Base-by-base conservation (phyloP, 2,888 invertebrate species). In the Cataglyphis albicans region DNA sequence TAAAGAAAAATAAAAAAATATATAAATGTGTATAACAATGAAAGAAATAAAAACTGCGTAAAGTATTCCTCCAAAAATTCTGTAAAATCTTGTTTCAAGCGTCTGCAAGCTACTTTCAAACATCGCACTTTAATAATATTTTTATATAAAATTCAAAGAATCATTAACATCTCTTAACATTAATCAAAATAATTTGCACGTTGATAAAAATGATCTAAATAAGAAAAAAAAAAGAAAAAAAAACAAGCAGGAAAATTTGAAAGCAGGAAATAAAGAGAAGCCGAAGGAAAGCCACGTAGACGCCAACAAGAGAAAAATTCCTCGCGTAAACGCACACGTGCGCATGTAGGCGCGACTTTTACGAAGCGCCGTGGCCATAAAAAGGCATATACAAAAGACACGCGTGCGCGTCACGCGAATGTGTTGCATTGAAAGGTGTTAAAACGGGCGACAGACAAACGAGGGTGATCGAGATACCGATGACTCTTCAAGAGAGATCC, bases 281-380 rank as follows among this genome's bases (percentile, higher is more conserved):
- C 35, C 6, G 35, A 76, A 67, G 25, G 52, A 76, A 68, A 76
- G 38, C 7, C 55, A 67, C 12, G 63, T 15, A 7, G 32, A 32
- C 65, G 21, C 48, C 48, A 3, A 7, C 38, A 35, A 29, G 86
- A 29, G 29, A 29, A 29, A 86, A 89, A 85, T 82, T 89, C 88
- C 65, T 84, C 61, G 84, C 84, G 86, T 83, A 86, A 88, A 88
- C 68, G 78, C 67, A 70, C 55, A 76, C 65, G 76, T 57, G 55
- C 76, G 63, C 61, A 59, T 44, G 75, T 72, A 65, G 64, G 65
- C 57, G 61, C 64, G 72, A 48, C 55, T 21, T 57, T 57, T 57
- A n/a, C 38, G 48, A 63, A 65, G 76, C 64, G 63, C 63, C 32
- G 41, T 74, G 32, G 52, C 72, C 57, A 76, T 57, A 84, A 82